These are phyloP conservation scores for Triplophysa yarkandensis DNA, from an alignment of 2,797 vertebrate genomes.

Conservation along the genomic window DNA sequence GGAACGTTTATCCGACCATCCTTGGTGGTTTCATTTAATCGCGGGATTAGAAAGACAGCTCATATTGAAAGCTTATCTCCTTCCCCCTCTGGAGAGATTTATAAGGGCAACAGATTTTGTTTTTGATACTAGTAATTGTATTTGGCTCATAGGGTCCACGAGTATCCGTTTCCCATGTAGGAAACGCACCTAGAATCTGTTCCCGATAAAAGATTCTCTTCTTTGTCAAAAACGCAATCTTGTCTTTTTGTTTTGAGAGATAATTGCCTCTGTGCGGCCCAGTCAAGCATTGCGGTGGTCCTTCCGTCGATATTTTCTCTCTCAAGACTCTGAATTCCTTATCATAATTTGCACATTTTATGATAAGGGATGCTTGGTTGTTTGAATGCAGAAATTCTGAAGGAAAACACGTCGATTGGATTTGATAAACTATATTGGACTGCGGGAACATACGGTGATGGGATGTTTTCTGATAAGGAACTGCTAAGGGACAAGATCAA, in stretches of 20 bases:
- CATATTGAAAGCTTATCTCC: constrained; percentile 77
- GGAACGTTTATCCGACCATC: constrained; percentile 72
- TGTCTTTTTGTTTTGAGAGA: constrained; percentile 43
- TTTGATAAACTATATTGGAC: background rate
- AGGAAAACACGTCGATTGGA: background rate
- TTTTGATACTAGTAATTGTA: constrained; percentile 83
- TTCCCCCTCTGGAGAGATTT: constrained; percentile 70
- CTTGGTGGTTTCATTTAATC: constrained; percentile 76
- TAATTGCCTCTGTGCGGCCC: constrained; percentile 27
- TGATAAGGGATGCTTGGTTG: background rate
- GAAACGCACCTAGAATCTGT: constrained; percentile 62
- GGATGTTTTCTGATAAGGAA: constrained; percentile 26
- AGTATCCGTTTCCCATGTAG: constrained; percentile 73
- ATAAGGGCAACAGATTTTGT: constrained; percentile 72
- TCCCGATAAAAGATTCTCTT: constrained; percentile 39
- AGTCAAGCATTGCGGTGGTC: background rate
- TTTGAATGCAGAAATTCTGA: background rate
- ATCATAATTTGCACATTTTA: constrained; percentile 31
- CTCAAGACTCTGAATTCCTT: constrained; percentile 21
- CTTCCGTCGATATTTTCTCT: constrained; percentile 1
- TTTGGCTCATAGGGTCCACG: constrained; percentile 80
- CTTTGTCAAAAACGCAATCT: constrained; percentile 41
- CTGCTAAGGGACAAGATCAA: constrained; percentile 34
- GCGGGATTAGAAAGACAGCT: constrained; percentile 72
- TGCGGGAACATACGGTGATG: background rate